phyloP scores from a whole-genome alignment of 2,797 vertebrate species.

The Clarias laeviceps region DNA sequence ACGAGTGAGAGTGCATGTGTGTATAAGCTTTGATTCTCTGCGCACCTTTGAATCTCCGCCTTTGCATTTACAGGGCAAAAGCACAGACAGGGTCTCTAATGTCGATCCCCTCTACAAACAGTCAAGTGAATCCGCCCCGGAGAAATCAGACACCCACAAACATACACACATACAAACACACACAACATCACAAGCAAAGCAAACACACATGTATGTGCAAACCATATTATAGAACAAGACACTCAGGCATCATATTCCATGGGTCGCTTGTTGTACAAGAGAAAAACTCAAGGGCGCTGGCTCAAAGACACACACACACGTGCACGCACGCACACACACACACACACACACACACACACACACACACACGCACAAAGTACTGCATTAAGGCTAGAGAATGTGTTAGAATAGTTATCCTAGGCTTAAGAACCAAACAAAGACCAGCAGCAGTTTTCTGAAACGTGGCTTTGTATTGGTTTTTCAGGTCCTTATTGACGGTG shows the following conservation, averaged over 20 bases:
- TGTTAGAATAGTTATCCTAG: neutral
- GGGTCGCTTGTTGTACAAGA: conserved; percentile 19
- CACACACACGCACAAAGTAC: conserved; percentile 9
- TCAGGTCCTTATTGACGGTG: neutral
- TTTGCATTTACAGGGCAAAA: neutral
- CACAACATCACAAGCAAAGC: neutral
- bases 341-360: neutral
- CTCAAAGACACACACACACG: conserved; percentile 2
- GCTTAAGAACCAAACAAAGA: conserved; percentile 3
- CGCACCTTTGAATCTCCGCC: neutral
- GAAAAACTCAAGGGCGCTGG: conserved; percentile 9
- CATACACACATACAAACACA: neutral
- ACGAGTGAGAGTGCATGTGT: neutral
- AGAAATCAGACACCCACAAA: neutral
- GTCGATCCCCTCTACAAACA: conserved; percentile 12
- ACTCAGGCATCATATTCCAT: conserved; percentile 15
- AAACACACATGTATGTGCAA: conserved; percentile 2
- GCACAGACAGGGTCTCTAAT: conserved; percentile 17
- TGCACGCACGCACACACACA: neutral
- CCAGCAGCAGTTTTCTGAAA: neutral
- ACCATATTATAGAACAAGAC: conserved; percentile 18
- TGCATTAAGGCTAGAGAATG: neutral
- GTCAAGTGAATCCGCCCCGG: conserved; percentile 3
- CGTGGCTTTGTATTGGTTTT: neutral
- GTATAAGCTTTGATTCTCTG: neutral